These are phyloP conservation scores for Saguinus midas DNA, from an alignment of 2,113 vertebrate genomes.

Conservation along the genomic window DNA sequence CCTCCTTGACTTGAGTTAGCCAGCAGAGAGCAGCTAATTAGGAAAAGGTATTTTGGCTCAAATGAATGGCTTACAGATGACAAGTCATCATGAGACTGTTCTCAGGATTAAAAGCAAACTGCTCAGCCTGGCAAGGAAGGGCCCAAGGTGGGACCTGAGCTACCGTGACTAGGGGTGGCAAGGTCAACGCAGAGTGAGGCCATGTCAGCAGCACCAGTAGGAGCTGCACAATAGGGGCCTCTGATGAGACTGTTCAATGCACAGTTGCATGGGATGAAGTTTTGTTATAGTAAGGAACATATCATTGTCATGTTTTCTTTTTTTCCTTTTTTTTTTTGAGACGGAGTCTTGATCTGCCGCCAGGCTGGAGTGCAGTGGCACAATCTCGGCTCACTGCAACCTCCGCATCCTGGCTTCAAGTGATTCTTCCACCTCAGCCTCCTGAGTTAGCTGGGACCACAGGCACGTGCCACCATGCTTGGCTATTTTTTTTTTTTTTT, in stretches of 20 bases:
- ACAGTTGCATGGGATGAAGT: background rate
- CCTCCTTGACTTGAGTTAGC: background rate
- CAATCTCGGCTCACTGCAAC: too few species aligned
- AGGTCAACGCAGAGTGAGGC: background rate
- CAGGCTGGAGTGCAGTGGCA: too few species aligned
- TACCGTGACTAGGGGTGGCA: accelerated
- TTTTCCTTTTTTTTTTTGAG: too few species aligned
- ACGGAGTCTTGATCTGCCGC: too few species aligned
- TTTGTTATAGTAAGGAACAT: background rate
- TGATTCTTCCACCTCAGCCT: too few species aligned
- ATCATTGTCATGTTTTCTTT: background rate
- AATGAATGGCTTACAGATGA: background rate
- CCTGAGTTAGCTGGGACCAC: too few species aligned
- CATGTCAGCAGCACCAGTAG: accelerated
- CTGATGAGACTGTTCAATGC: accelerated
- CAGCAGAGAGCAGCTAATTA: background rate
- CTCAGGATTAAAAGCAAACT: background rate
- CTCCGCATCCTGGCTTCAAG: too few species aligned
- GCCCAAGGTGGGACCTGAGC: background rate
- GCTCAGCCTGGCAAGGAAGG: background rate
- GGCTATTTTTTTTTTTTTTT: too few species aligned
- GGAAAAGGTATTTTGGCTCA: background rate
- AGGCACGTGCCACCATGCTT: too few species aligned
- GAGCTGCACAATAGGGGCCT: background rate
- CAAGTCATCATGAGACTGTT: background rate